These are phyloP conservation scores for Acrobasis suavella DNA, from an alignment of 2,888 invertebrate genomes.

Conservation along the genomic window DNA sequence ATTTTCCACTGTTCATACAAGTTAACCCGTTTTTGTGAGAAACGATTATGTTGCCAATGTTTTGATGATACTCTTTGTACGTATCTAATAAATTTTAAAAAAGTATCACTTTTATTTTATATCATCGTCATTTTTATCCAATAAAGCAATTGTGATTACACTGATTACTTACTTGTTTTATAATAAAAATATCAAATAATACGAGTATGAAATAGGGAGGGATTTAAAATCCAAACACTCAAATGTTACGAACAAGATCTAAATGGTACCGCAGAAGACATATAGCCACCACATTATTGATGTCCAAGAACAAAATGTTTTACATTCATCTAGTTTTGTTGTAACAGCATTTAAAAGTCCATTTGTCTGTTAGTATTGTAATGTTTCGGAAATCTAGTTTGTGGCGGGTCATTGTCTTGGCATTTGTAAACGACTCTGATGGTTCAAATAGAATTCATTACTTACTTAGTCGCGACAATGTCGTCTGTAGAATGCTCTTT, in stretches of 20 bases:
- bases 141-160: too few relatives aligned
- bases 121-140: too few relatives aligned
- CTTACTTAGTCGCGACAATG: conserved; percentile 9
- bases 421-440: conserved; percentile 7
- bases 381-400: conserved; percentile 18
- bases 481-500: background rate
- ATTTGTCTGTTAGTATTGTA: conserved; percentile 17
- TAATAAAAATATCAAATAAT: too few relatives aligned
- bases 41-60: background rate
- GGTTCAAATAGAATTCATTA: conserved; percentile 12
- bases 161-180: too few relatives aligned
- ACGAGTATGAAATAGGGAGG: too few relatives aligned
- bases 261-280: too few relatives aligned
- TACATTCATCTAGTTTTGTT: background rate
- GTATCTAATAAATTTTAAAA: background rate
- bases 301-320: conserved; percentile 12
- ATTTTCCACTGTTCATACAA: conserved; percentile 7
- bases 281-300: background rate
- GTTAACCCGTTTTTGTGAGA: background rate
- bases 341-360: conserved; percentile 17
- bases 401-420: conserved; percentile 11
- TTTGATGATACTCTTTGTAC: background rate
- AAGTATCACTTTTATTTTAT: background rate
- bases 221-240: too few relatives aligned
- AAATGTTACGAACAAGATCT: too few relatives aligned